Percentiles rank a stretch among this genome's conserved stretches.
Conservation (phyloP, 1,140 invertebrate species). For the Subanguina moxae region DNA sequence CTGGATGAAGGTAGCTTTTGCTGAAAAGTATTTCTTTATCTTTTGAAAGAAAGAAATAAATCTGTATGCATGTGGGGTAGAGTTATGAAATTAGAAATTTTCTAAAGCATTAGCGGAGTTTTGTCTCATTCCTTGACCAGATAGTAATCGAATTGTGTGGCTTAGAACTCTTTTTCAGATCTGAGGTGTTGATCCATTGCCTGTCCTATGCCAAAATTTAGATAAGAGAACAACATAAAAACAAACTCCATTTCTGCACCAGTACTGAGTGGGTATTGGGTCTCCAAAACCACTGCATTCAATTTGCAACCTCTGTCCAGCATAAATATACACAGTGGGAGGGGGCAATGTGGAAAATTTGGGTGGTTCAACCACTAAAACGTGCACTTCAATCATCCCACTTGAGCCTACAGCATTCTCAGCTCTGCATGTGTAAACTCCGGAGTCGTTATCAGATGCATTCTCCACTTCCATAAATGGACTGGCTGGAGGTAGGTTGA, state of each 20-base stretch:
- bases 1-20: neutral
- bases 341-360: conserved; percentile 38
- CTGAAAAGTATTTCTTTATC: neutral
- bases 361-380: conserved; percentile 40
- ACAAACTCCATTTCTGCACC: conserved; percentile 47
- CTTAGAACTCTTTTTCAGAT: neutral
- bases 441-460: conserved; percentile 25
- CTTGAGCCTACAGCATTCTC: conserved; percentile 49
- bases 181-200: no score
- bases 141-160: neutral
- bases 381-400: conserved; percentile 33
- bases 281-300: conserved; percentile 56
- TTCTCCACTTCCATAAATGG: neutral
- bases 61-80: no score
- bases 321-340: conserved; percentile 31
- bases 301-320: conserved; percentile 37
- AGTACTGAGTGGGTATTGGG: conserved; percentile 50
- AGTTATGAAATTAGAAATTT: no score
- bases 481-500: neutral
- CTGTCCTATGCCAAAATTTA: no score
- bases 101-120: no score
- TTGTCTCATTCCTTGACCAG: no score
- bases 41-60: conserved; percentile 19
- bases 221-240: no score
- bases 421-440: conserved; percentile 50